Evolutionary conservation across 2,888 invertebrate genomes (phyloP), one percentile per base, ranked within the genome.

Genomic region (Stratiomys singularior): DNA sequence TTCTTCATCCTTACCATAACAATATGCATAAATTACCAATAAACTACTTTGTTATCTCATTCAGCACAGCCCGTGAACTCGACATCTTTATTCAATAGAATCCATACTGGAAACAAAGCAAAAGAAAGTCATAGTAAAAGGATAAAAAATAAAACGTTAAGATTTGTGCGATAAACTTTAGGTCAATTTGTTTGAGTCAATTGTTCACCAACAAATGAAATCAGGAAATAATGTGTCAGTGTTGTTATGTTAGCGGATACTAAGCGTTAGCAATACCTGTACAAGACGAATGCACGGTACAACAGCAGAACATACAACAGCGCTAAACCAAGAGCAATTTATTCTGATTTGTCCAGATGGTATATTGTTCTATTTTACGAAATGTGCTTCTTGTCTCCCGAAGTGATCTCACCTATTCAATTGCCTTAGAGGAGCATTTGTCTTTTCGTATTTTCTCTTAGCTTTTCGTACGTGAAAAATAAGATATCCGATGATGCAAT

Each of bases 111-210:
- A 37, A 37, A 37, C 5, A 5, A 37, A 37, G 37, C 3, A 37
- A 5, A 9, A 37, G 37, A 37, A 37, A 37, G 5, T 5, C 37
- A 3, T 9, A 37, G 37, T 5, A 37, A 37, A 37, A 3, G 37
- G 37, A 37, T 37, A 37, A 37, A 37, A 52, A 52, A 52, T 2
- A 4, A 52, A 63, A 63, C n/a, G 28, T 11, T 58, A 28, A 13
- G 15, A 13, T 63, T 63, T 15, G 9, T 28, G 23, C 28, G 28
- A 63, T 63, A 63, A 25, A 63, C 63, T 63, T 63, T 27, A 63
- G 27, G 63, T 63, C 63, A 28, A 63, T 63, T 63, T 63, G 23
- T 63, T 9, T 27, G 13, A 63, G 63, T 28, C 27, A 63, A 28
- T 28, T 63, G 63, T 52, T 13, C 52, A 9, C 18, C 7, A 13